Conservation (phyloP, 2,797 vertebrate genomes). For the Melopsittacus undulatus region DNA sequence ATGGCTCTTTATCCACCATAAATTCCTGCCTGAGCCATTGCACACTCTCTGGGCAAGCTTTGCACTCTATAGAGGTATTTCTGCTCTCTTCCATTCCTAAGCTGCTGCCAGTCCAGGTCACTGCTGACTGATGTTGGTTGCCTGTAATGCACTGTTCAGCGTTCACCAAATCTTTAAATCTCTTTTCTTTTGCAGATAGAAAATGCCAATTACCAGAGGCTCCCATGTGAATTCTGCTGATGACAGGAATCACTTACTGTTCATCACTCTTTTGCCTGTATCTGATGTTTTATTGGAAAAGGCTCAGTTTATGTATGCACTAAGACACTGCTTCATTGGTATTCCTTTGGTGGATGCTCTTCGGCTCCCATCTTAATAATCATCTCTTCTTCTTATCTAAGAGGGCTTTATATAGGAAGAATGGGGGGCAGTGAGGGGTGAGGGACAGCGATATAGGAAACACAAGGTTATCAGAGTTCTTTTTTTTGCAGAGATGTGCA, state of each 20-base stretch:
- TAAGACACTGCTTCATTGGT: conserved; percentile 45
- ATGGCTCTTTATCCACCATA: background rate
- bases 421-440: background rate
- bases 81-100: background rate
- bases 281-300: conserved; percentile 36
- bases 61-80: background rate
- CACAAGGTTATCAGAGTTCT: conserved; percentile 34
- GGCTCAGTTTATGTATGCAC: background rate
- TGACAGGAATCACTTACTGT: conserved; percentile 51
- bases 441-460: conserved; percentile 16
- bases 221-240: background rate
- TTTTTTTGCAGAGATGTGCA: background rate
- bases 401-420: conserved; percentile 7
- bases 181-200: background rate
- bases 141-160: background rate
- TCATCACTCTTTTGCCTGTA: conserved; percentile 25
- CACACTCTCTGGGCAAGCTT: background rate
- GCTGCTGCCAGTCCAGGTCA: background rate
- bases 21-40: background rate
- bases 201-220: conserved; percentile 34
- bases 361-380: conserved; percentile 67
- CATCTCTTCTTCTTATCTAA: conserved; percentile 62
- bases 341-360: conserved; percentile 45
- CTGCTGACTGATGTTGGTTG: background rate
- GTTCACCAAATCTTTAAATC: background rate